Evolutionary conservation across 2,888 invertebrate species (phyloP), one percentile per base, ranked within the genome.

Genomic region (Thymelicus sylvestris): DNA sequence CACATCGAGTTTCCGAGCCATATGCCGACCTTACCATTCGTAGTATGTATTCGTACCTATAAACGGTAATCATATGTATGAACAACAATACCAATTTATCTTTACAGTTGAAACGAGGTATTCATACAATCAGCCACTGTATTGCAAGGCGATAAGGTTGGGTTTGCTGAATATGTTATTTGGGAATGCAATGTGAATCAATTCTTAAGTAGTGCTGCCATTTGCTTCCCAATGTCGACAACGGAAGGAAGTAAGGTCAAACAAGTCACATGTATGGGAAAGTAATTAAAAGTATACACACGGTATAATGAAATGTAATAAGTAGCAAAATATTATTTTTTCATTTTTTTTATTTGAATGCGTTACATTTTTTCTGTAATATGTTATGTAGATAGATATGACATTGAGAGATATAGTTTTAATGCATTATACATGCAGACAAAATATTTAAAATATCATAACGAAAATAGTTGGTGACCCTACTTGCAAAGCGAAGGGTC

Each of bases 231-330:
- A 83, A 84, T 83, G 84, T 73, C 84, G 78, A 71, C 72, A 75
- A 69, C 82, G 84, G 84, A 84, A 84, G 84, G 84, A 84, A 84
- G 80, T 81, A 79, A 84, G 84, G 83, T 82, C 84, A 78, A 73
- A 76, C 75, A 74, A 78, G 77, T 78, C 81, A 79, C 61, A 15
- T 10, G 61, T 44, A 68, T 38, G 68, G 55, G 67, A 67, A 68
- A 68, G 62, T 68, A 66, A 19, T n/a, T 66, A 55, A 55, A n/a
- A 39, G 5, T 31, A 19, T 61, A 67, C 24, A 31, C 24, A 48
- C 4, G 19, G 7, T 52, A 55, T 55, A 24, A 19, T 24, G 52
- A 52, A 31, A 55, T 12, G 31, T 7, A 19, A 52, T 44, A 44
- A 44, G 44, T 12, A 0, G 12, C 44, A 44, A 44, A 44, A 10